These are phyloP conservation scores for Gymnarchus niloticus DNA, from an alignment of 2,113 vertebrate species.

Conservation along the genomic window DNA sequence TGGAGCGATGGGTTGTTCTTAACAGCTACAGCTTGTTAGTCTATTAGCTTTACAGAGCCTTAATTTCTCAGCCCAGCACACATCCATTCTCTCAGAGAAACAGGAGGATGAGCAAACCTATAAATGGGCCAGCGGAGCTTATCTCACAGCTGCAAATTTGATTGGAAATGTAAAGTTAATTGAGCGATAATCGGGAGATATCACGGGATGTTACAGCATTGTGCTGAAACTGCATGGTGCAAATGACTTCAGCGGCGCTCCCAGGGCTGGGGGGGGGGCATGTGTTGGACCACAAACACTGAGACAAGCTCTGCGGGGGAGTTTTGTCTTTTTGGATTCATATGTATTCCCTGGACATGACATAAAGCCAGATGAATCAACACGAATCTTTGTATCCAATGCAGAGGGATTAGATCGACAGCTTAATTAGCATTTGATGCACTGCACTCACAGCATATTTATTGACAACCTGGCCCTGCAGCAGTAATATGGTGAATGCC, in stretches of 20 bases:
- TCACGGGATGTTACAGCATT: not conserved
- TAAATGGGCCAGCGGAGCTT: not conserved
- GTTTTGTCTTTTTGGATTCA: not conserved
- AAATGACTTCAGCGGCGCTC: not conserved
- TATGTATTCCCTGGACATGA: not conserved
- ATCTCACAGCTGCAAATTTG: not conserved
- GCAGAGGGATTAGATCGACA: not conserved
- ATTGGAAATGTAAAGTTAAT: not conserved
- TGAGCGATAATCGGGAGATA: not conserved
- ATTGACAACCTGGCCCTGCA: not conserved
- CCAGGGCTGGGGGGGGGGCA: not conserved
- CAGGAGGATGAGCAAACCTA: not conserved
- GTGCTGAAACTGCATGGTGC: not conserved
- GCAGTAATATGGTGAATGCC: not conserved
- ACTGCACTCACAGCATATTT: not conserved
- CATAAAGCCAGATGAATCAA: not conserved
- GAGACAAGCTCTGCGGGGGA: not conserved
- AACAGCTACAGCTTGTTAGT: not conserved
- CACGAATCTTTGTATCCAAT: not conserved
- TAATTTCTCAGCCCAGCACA: not conserved
- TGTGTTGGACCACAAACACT: not conserved
- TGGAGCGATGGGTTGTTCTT: not conserved
- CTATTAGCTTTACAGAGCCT: not conserved
- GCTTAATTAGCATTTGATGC: slow-evolving; percentile 7
- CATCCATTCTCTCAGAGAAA: not conserved